phyloP scores from a whole-genome alignment of 2,888 invertebrate species.

The Parnassius smintheus region DNA sequence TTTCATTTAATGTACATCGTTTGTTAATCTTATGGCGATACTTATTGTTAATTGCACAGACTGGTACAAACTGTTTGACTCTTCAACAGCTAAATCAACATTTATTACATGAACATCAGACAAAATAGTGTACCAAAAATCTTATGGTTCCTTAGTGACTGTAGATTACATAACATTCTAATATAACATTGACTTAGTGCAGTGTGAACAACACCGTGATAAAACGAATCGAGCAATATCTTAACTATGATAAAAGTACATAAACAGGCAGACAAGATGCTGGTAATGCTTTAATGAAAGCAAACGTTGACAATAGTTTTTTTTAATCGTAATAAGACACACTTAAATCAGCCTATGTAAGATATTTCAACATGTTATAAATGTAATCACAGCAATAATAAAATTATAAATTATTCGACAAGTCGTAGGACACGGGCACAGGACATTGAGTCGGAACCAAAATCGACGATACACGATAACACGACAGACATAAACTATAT shows the following conservation, averaged over 20 bases:
- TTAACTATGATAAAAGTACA: slow-evolving; percentile 40
- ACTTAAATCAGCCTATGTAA: slow-evolving; percentile 60
- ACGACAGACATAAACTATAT: slow-evolving; percentile 70
- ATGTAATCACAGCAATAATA: slow-evolving; percentile 77
- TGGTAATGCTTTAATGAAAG: slow-evolving; percentile 43
- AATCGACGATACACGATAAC: slow-evolving; percentile 66
- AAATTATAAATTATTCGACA: slow-evolving; percentile 66
- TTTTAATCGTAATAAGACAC: slow-evolving; percentile 57
- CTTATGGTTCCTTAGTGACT: slow-evolving; percentile 27
- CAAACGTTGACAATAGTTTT: slow-evolving; percentile 50
- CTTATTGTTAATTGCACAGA: slow-evolving; percentile 38
- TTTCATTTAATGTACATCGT: slow-evolving; percentile 29
- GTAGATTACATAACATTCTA: slow-evolving; percentile 27
- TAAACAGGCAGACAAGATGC: slow-evolving; percentile 41
- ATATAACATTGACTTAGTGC: slow-evolving; percentile 38
- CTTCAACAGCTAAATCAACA: slow-evolving; percentile 29
- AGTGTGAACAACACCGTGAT: slow-evolving; percentile 35
- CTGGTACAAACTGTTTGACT: slow-evolving; percentile 33
- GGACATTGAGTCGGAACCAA: slow-evolving; percentile 66
- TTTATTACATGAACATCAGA: slow-evolving; percentile 29
- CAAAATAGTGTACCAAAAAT: slow-evolving; percentile 16
- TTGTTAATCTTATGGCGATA: slow-evolving; percentile 34
- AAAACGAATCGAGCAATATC: slow-evolving; percentile 40
- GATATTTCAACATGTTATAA: slow-evolving; percentile 69
- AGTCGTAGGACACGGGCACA: slow-evolving; percentile 59